These are phyloP conservation scores for Fregetta grallaria DNA, from an alignment of 2,113 vertebrate genomes.

Conservation along the genomic window DNA sequence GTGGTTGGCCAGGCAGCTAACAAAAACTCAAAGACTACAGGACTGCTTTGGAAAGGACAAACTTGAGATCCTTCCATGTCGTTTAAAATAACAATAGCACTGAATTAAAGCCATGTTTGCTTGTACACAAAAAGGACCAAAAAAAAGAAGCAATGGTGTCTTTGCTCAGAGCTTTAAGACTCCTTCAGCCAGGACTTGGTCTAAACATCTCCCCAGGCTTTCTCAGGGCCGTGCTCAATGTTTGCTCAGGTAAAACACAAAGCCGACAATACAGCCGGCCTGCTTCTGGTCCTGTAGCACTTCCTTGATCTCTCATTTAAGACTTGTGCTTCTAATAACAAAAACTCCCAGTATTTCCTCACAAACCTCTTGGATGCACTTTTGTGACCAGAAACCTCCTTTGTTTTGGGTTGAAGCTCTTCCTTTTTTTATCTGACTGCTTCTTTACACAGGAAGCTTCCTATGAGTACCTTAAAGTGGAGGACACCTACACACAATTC, in stretches of 20 bases:
- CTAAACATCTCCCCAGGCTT: background rate
- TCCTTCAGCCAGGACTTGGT: background rate
- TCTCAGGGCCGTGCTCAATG: background rate
- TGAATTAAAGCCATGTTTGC: background rate
- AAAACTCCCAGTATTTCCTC: background rate
- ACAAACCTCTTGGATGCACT: background rate
- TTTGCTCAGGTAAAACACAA: background rate
- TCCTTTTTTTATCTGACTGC: background rate
- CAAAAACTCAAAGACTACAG: background rate
- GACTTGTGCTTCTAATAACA: background rate
- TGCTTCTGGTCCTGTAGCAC: background rate
- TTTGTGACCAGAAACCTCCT: background rate
- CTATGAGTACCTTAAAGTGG: background rate
- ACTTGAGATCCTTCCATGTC: background rate
- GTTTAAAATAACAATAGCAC: background rate
- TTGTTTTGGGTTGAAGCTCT: background rate
- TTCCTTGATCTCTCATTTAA: background rate
- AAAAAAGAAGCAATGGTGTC: rapidly evolving
- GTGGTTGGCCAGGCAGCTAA: background rate
- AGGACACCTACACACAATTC: background rate
- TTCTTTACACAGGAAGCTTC: background rate
- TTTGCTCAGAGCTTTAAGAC: background rate
- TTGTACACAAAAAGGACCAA: background rate
- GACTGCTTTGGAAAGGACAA: background rate
- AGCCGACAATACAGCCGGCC: background rate